Base-by-base conservation (phyloP, 1,140 invertebrate species). In the Arctopsyche grandis region DNA sequence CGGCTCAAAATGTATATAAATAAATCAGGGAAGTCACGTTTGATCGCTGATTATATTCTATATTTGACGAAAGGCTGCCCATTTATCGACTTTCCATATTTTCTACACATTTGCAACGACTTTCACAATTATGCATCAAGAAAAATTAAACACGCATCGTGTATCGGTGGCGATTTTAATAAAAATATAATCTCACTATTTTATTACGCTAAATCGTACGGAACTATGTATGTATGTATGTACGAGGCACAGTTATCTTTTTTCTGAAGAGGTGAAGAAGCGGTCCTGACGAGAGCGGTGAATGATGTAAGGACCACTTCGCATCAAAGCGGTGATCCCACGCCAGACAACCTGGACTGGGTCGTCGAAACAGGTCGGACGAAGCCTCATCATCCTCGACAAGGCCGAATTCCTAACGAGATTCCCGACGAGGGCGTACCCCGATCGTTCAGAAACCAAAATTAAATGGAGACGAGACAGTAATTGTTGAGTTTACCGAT, bases 121-220 rank as follows among this genome's bases (percentile, higher is more conserved):
- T 66, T 66, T 66, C 63, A 26, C 63, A 22, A 26, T 66, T 26
- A 66, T 66, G 22, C 63, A 66, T 66, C 26, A 66, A 66, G 63
- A 12, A 3, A n/a, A 66, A 66, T 66, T 22, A 66, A n/a, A 66
- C 63, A 66, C 24, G 63, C 63, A 26, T 16, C 21, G 58, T 29
- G 16, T 16, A 60, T 60, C 56, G n/a, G n/a, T n/a, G n/a, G 16
- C 16, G n/a, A 60, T 60, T 60, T 60, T 38, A 38, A 38, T 38
- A 38, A 38, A 38, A 38, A 38, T 38, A 4, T 4, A 38, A 38
- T 4, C 29, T 38, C 29, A 7, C 3, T 38, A 38, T 38, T 1
- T 38, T 38, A 1, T 4, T 38, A 38, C 29, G 29, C 1, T 38
- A 38, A 38, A 38, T 38, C 29, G 29, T 38, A 7, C 29, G 29